Evolutionary conservation across 2,888 invertebrate species (phyloP).

Genomic region (Aspidiotus rigidus): DNA sequence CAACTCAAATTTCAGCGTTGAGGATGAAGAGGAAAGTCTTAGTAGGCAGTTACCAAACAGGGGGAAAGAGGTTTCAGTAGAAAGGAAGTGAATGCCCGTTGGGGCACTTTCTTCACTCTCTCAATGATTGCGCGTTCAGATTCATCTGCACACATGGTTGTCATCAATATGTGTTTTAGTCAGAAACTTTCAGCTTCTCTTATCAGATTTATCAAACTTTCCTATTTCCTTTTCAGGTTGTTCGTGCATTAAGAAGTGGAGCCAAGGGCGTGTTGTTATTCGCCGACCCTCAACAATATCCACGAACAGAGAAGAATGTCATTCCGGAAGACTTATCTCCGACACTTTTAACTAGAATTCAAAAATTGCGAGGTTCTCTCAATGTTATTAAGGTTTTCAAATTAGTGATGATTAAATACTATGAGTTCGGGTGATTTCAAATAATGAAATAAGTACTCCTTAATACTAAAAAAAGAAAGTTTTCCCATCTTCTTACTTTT

Average conservation of each 20-base stretch:
- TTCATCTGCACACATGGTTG: neutral
- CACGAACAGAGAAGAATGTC: neutral
- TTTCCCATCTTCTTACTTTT: too few relatives aligned
- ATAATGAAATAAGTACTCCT: too few relatives aligned
- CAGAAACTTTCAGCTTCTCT: neutral
- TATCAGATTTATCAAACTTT: neutral
- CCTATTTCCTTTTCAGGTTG: constrained; percentile 3
- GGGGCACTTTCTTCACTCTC: neutral
- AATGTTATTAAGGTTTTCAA: neutral
- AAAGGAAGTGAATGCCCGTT: neutral
- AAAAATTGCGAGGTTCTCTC: constrained; percentile 10
- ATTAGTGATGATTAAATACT: neutral
- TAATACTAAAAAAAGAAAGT: too few relatives aligned
- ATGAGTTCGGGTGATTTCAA: neutral
- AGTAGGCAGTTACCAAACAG: too few relatives aligned
- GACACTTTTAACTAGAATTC: constrained; percentile 19
- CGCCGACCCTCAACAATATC: constrained; percentile 28
- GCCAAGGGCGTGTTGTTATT: constrained; percentile 25
- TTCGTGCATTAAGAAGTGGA: constrained; percentile 21
- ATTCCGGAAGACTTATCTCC: constrained; percentile 25
- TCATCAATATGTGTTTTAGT: neutral
- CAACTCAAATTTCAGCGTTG: too few relatives aligned
- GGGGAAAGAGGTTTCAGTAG: neutral
- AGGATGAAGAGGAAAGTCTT: too few relatives aligned
- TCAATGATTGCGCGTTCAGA: neutral